phyloP scores from a whole-genome alignment of 2,797 vertebrate genomes.

The Octomys mimax region DNA sequence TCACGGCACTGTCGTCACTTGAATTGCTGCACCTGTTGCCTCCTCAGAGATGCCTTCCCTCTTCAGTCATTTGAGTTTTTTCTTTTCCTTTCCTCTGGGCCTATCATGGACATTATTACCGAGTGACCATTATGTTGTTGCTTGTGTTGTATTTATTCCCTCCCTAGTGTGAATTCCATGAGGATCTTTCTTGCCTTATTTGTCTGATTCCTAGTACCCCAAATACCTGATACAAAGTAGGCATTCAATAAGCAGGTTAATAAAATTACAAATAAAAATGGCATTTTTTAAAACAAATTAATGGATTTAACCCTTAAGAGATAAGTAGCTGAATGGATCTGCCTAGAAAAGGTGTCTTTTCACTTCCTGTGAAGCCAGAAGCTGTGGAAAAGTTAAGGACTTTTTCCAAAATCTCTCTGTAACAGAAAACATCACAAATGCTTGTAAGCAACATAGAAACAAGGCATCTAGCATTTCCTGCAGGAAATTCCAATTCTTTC shows the following conservation, averaged over 20 bases:
- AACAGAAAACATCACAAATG: conserved; percentile 24
- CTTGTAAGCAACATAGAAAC: background rate
- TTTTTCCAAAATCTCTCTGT: background rate
- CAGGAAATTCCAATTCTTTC: background rate
- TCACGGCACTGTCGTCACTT: background rate
- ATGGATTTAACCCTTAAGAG: background rate
- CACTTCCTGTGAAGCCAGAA: background rate
- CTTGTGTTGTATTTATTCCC: background rate
- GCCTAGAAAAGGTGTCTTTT: background rate
- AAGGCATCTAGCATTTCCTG: background rate
- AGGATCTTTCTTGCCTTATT: background rate
- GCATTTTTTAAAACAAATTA: conserved; percentile 8
- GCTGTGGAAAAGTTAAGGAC: background rate
- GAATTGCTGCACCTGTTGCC: background rate
- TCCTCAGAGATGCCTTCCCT: background rate
- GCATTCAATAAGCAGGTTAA: background rate
- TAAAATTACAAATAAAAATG: background rate
- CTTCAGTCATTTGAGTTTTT: background rate
- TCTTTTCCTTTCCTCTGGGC: background rate
- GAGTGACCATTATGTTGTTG: background rate
- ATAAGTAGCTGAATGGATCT: background rate
- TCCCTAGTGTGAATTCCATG: too few relatives aligned
- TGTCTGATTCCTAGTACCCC: background rate
- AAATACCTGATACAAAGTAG: background rate
- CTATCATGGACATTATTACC: background rate